These are phyloP conservation scores for Synanthedon andrenaeformis DNA, from an alignment of 2,888 invertebrate genomes.

Conservation along the genomic window DNA sequence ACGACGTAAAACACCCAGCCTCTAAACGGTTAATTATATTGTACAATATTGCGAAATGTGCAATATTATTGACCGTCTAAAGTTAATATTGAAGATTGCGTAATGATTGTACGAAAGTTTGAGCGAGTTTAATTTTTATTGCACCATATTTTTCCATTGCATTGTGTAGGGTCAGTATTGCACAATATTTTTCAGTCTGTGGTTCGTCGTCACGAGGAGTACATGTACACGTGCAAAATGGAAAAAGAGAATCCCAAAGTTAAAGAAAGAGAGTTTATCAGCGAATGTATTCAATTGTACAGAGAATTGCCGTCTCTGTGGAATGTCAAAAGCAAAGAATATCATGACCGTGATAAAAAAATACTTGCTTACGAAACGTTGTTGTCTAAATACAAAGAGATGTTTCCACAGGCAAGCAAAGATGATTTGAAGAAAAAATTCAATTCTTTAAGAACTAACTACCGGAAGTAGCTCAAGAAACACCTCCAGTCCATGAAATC, in stretches of 20 bases:
- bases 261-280: slow-evolving; percentile 7
- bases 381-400: slow-evolving; percentile 13
- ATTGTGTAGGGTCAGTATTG: slow-evolving; percentile 1
- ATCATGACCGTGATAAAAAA: slow-evolving; percentile 11
- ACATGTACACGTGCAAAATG: background rate
- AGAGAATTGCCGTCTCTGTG: slow-evolving; percentile 11
- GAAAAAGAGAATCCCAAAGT: slow-evolving; percentile 1
- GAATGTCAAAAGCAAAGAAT: slow-evolving; percentile 14
- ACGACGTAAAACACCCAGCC: too few species aligned
- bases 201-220: background rate
- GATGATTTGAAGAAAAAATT: slow-evolving; percentile 18
- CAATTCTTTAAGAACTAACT: slow-evolving; percentile 16
- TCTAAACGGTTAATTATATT: too few species aligned
- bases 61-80: too few species aligned
- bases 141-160: background rate
- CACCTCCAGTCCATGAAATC: slow-evolving; percentile 9
- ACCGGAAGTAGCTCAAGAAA: slow-evolving; percentile 15
- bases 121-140: background rate
- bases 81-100: too few species aligned
- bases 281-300: slow-evolving; percentile 4
- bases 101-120: background rate
- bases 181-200: slow-evolving; percentile 6
- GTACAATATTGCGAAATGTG: too few species aligned
- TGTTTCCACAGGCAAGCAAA: slow-evolving; percentile 12
- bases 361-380: slow-evolving; percentile 10